Evolutionary conservation across 2,888 invertebrate genomes (phyloP), one percentile per base, ranked within the genome.

Genomic region (Deroplatys truncata): DNA sequence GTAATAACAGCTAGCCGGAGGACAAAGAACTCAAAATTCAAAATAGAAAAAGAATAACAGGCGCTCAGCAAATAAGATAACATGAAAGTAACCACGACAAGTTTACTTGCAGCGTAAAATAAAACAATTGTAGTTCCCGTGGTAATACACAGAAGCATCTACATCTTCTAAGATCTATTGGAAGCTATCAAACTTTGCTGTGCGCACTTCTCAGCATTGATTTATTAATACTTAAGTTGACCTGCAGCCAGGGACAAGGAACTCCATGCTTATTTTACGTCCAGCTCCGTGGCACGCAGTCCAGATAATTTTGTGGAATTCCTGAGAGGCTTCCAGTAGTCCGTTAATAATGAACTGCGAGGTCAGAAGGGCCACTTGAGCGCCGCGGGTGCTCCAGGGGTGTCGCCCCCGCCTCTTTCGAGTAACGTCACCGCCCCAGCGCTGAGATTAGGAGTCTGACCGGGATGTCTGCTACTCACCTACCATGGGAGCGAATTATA

Each of bases 401-500:
- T 87, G 87, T 85, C n/a, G n/a, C 83, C 43, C 87, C 87, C 87
- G 87, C 87, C 87, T 87, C 83, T 87, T 87, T 83, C 87, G 43
- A 87, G 87, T 87, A 82, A 35, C 87, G n/a, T 29, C 31, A 83
- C 87, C 87, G 83, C 87, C 87, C 85, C 28, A 85, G 28, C 83
- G 16, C 29, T 82, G 16, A 72, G 56, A 72, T 72, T 72, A 72
- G 56, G 56, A 72, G 56, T 72, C 56, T 72, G 56, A 72, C 56
- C 56, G 56, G 56, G 83, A 87, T 87, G 87, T 87, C 87, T 83
- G 43, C 83, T 82, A 35, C 87, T 87, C 87, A 83, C 28, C 87
- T 87, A 87, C 83, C 83, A 87, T 87, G 83, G 83, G 83, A 87
- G 83, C 87, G 83, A 87, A 87, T 87, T 87, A 87, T 87, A 87